A percentile compares a stretch with the other conserved stretches of the same genome.
Evolutionary conservation across 2,888 invertebrate species (phyloP).

Genomic region (Aphidoletes aphidimyza): DNA sequence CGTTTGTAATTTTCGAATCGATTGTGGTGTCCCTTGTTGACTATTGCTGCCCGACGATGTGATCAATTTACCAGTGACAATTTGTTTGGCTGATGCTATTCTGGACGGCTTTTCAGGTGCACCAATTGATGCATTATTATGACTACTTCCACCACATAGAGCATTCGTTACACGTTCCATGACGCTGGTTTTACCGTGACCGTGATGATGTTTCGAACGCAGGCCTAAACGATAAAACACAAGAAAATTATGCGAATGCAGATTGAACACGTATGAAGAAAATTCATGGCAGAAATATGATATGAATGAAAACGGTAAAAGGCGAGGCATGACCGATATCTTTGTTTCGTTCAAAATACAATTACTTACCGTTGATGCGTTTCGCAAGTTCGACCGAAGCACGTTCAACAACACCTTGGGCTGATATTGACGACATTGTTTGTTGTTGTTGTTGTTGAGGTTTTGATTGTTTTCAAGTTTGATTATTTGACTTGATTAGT

Average conservation of each 20-base stretch:
- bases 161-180: slow-evolving; percentile 90
- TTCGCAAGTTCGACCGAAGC: slow-evolving; percentile 90
- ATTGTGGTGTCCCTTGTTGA: slow-evolving; percentile 64
- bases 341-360: not conserved
- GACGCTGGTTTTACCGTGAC: slow-evolving; percentile 73
- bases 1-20: slow-evolving; percentile 65
- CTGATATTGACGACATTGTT: slow-evolving; percentile 82
- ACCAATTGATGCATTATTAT: slow-evolving; percentile 63
- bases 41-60: slow-evolving; percentile 43
- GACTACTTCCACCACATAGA: slow-evolving; percentile 72
- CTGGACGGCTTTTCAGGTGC: slow-evolving; percentile 69
- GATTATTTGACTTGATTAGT: slow-evolving; percentile 23
- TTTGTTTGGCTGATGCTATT: slow-evolving; percentile 60
- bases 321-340: not conserved
- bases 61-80: slow-evolving; percentile 60
- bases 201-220: slow-evolving; percentile 71
- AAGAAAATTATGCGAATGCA: too few species aligned
- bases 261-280: too few species aligned
- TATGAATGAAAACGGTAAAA: too few species aligned
- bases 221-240: slow-evolving; percentile 70
- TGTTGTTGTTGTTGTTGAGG: not conserved
- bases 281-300: too few species aligned
- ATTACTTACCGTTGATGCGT: slow-evolving; percentile 80
- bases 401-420: slow-evolving; percentile 90
- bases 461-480: slow-evolving; percentile 35